A percentile compares a stretch with the other conserved stretches of the same genome.
phyloP scores from a whole-genome alignment of 1,140 invertebrate species.

The Apis mellifera region DNA sequence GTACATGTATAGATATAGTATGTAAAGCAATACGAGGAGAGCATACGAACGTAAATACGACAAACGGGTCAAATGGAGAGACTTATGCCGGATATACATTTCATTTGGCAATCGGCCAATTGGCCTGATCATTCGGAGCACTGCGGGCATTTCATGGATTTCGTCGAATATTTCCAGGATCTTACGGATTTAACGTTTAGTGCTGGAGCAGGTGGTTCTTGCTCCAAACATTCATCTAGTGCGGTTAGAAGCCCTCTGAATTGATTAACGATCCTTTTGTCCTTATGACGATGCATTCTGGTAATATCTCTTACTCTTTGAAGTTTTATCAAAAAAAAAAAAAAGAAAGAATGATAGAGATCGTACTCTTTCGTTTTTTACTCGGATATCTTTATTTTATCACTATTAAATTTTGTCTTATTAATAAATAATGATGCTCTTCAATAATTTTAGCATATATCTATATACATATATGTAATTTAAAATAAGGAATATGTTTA shows the following conservation, averaged over 20 bases:
- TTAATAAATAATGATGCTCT: no score
- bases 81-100: constrained; percentile 77
- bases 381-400: neutral
- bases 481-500: no score
- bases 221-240: constrained; percentile 71
- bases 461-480: no score
- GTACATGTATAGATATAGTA: neutral
- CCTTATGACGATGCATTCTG: constrained; percentile 31
- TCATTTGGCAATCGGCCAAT: constrained; percentile 78
- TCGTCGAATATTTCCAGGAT: constrained; percentile 75
- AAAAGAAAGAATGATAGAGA: no score
- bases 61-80: constrained; percentile 60
- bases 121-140: constrained; percentile 71
- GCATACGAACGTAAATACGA: constrained; percentile 28
- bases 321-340: neutral
- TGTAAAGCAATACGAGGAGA: neutral
- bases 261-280: constrained; percentile 63
- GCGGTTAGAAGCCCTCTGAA: constrained; percentile 66
- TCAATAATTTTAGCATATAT: no score
- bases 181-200: constrained; percentile 76
- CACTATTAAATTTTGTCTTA: neutral
- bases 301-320: neutral
- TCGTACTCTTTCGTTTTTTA: neutral
- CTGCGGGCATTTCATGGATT: constrained; percentile 74
- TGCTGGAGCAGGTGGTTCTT: constrained; percentile 71